Base-by-base conservation (phyloP, 2,888 invertebrate genomes). In the Sarcophaga variegata region DNA sequence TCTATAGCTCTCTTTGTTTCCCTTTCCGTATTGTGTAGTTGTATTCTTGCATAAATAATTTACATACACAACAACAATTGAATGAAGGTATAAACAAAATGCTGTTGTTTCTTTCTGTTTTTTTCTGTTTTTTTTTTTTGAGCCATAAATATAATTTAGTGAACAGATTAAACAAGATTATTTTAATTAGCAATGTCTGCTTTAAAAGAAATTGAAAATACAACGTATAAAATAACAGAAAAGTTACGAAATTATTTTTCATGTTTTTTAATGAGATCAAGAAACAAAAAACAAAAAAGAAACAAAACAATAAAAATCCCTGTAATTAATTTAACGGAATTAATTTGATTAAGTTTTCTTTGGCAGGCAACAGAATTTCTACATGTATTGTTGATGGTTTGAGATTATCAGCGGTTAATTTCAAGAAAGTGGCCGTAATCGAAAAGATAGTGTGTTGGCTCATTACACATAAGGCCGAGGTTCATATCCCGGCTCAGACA, bases 111-210 rank as follows among this genome's bases (percentile, higher is more conserved):
- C 17, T 14, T 54, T 1, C 17, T 14, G 54, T 54, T 54, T 12
- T 49, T 67, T 17, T 54, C 8, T 54, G 2, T 54, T 54, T 12
- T 37, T 37, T 37, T 37, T 0, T 37, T 37, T 8, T 37, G 12
- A 37, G 17, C 54, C 54, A 72, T 72, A 71, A 71, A 71, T 71
- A 64, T 22, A 69, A 66, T 66, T 75, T 45, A 17, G 12, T 75
- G 59, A 63, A 47, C 25, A 75, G 59, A 66, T 80, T 80, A 70
- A 11, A 59, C 17, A 60, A 47, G n/a, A 49, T 75, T 71, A 47
- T 60, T 60, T 75, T 80, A 84, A 84, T 80, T 80, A 80, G 80
- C 70, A 20, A 6, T 66, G 64, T 67, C 45, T 69, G 60, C 59
- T 69, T 14, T 4, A 22, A 22, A 80, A 20, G 6, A 11, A 60